Percentiles rank a stretch among this genome's conserved stretches.
These are phyloP conservation scores for Sebastes nivosus DNA, from an alignment of 2,797 vertebrate species.

Conservation along the genomic window DNA sequence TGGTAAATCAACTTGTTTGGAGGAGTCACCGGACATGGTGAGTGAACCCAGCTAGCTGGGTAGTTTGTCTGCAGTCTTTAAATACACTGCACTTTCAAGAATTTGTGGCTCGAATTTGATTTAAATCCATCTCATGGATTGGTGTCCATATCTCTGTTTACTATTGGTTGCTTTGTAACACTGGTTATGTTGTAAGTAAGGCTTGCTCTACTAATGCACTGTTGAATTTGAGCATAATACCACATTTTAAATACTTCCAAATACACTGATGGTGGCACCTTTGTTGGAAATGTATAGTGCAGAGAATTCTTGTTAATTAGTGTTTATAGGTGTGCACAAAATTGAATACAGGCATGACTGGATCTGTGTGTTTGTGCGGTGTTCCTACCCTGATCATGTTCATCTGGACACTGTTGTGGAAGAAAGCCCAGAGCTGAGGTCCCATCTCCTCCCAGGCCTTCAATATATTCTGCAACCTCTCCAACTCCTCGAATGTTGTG, in stretches of 20 bases:
- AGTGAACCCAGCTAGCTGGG: neutral
- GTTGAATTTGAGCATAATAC: neutral
- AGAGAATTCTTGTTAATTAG: too few species aligned
- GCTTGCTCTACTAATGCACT: too few species aligned
- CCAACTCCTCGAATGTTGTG: slow-evolving; percentile 93
- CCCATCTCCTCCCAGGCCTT: slow-evolving; percentile 93
- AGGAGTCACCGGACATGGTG: neutral
- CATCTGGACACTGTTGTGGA: slow-evolving; percentile 91
- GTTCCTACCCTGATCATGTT: slow-evolving; percentile 90
- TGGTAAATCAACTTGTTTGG: neutral
- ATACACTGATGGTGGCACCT: neutral
- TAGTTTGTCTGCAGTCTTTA: neutral
- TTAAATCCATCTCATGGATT: neutral
- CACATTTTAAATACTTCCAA: neutral
- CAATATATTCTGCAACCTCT: slow-evolving; percentile 85
- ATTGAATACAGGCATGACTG: too few species aligned
- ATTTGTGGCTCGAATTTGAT: neutral
- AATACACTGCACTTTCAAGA: neutral
- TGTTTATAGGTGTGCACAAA: too few species aligned
- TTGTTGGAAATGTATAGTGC: neutral
- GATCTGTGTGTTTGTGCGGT: neutral
- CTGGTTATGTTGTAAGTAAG: neutral
- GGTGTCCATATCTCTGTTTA: neutral
- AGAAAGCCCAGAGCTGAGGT: slow-evolving; percentile 92
- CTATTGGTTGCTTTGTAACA: neutral